Evolutionary conservation across 1,140 invertebrate species (phyloP).

Genomic region (Pissodes strobi): DNA sequence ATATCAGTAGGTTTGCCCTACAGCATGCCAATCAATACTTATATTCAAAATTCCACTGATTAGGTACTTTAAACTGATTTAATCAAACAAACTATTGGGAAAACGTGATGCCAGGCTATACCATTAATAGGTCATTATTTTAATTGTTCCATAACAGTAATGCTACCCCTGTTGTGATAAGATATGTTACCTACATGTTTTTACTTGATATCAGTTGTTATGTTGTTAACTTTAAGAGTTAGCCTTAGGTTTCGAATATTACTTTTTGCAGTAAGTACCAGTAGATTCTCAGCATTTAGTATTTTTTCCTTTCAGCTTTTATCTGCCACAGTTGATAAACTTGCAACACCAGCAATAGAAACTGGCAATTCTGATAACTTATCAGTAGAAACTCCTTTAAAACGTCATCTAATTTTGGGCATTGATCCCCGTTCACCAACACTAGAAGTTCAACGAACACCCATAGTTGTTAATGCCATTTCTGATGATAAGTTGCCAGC

Average conservation of each 20-base stretch:
- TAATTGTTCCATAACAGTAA: too few species aligned
- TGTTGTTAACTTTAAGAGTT: neutral
- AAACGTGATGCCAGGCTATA: too few species aligned
- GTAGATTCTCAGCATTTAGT: too few species aligned
- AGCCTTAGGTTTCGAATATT: neutral
- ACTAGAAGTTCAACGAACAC: slow-evolving; percentile 57
- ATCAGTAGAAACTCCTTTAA: slow-evolving; percentile 49
- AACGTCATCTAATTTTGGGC: slow-evolving; percentile 30
- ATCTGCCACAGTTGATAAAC: slow-evolving; percentile 26
- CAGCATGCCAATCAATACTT: too few species aligned
- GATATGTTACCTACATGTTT: too few species aligned
- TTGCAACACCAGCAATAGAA: slow-evolving; percentile 11
- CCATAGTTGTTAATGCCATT: slow-evolving; percentile 53
- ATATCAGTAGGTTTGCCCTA: too few species aligned
- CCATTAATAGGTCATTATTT: too few species aligned
- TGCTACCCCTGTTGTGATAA: too few species aligned
- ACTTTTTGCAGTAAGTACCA: neutral
- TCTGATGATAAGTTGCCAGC: slow-evolving; percentile 36
- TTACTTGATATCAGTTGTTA: neutral
- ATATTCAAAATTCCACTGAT: too few species aligned
- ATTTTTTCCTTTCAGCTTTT: slow-evolving; percentile 29
- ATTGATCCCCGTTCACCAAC: slow-evolving; percentile 58
- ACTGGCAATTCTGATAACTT: slow-evolving; percentile 7
- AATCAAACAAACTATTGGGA: too few species aligned
- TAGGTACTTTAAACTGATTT: too few species aligned